Evolutionary conservation across 2,113 vertebrate genomes (phyloP), one percentile per base, ranked within the genome.

Genomic region (Anhinga rufa): DNA sequence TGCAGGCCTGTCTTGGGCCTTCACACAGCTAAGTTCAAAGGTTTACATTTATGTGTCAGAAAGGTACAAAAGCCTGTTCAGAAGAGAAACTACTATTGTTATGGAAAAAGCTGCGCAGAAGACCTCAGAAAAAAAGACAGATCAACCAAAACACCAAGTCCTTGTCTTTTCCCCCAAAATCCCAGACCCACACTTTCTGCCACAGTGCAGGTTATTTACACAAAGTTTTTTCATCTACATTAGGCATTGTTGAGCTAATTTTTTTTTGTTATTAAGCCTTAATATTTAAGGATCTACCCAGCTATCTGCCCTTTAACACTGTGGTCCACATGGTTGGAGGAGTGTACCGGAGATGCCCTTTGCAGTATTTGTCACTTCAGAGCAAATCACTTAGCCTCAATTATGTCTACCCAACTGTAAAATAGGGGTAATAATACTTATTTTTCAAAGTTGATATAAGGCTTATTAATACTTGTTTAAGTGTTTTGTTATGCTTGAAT

Each of bases 391-490:
- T 90, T 82, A 40, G 22, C 25, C 31, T 95, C 84, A 79, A 54
- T 62, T 82, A 76, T 74, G 54, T 80, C 88, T 70, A 88, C 32
- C 32, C 76, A 96, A 38, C 55, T 75, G 69, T 75, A 92, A 94
- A 95, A 95, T 55, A 58, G 29, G 17, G 57, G 44, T 40, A 94
- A 64, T 88, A 93, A 78, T 49, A 90, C 80, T 92, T 88, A 86
- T 77, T 86, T 94, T 94, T 55, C 68, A 28, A 77, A 70, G 61
- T 34, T 88, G 48, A 92, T 86, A 52, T 15, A 40, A 93, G 46
- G 80, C 46, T 94, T 96, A 96, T 90, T 93, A 96, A 93, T 86
- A 90, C 76, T 90, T 77, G 34, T 72, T 86, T 86, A 92, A 94
- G 79, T 75, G 80, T 14, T 95, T 92, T 94, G 92, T 86, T 92